Percentiles rank a stretch among this genome's conserved stretches.
phyloP scores from a whole-genome alignment of 2,888 invertebrate genomes.

The Trilocha varians region DNA sequence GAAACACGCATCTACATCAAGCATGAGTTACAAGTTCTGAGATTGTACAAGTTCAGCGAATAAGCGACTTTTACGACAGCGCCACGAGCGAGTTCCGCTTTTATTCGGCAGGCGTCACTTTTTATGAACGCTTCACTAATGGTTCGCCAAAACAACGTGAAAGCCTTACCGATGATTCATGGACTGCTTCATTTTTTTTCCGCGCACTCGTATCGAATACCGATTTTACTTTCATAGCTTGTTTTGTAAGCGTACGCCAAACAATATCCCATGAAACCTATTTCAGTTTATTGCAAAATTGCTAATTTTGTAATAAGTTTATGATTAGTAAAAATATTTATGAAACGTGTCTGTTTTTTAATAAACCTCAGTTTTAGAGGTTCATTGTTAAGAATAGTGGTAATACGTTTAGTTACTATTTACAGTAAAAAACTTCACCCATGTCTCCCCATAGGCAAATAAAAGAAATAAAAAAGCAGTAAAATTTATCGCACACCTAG shows the following conservation, averaged over 20 bases:
- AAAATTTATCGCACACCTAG: constrained; percentile 3
- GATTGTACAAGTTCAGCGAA: constrained; percentile 32
- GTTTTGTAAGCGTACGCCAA: no score
- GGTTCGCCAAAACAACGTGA: constrained; percentile 47
- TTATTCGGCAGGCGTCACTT: constrained; percentile 39
- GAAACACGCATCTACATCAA: constrained; percentile 23
- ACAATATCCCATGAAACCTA: no score
- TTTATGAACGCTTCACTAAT: constrained; percentile 53
- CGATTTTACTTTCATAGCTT: constrained; percentile 15
- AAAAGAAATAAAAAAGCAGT: constrained; percentile 9
- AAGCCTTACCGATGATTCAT: constrained; percentile 45
- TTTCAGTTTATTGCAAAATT: no score
- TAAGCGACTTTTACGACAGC: constrained; percentile 36
- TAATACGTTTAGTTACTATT: no score
- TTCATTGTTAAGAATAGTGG: no score
- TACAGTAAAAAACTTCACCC: no score
- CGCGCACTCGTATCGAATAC: constrained; percentile 16
- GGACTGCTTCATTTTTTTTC: constrained; percentile 23
- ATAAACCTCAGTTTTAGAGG: no score
- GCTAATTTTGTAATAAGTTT: no score
- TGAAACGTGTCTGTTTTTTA: no score
- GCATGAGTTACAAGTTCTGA: constrained; percentile 35
- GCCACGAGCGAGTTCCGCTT: constrained; percentile 34
- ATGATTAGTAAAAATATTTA: no score
- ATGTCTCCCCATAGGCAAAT: no score